Conservation (phyloP, 35 echinoderm and acorn worm species). For the Ophioderma brevispina region DNA sequence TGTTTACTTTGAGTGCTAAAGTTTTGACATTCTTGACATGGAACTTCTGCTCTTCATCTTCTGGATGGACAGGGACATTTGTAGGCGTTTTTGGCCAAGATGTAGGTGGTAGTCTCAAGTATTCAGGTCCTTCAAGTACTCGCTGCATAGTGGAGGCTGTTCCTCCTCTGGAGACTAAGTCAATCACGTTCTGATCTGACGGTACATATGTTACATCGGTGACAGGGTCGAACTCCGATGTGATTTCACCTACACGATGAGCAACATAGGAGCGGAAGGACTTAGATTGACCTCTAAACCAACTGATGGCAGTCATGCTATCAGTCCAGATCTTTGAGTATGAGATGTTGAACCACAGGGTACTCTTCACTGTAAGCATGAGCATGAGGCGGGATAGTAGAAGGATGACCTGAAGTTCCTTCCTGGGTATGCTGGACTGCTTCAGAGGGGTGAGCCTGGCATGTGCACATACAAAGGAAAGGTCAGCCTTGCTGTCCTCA, state of each 20-base stretch:
- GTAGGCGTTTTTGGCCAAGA: constrained; percentile 62
- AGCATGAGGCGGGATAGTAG: constrained; percentile 43
- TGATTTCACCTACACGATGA: constrained; percentile 71
- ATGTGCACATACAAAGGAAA: constrained; percentile 35
- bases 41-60: constrained; percentile 42
- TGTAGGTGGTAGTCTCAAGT: background rate
- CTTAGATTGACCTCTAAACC: constrained; percentile 52
- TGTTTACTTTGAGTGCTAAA: constrained; percentile 20
- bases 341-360: constrained; percentile 39
- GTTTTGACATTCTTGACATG: constrained; percentile 17
- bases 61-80: constrained; percentile 33
- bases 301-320: constrained; percentile 46
- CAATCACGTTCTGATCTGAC: constrained; percentile 66
- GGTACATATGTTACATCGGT: constrained; percentile 49
- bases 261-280: constrained; percentile 68
- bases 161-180: constrained; percentile 80
- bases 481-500: constrained; percentile 1
- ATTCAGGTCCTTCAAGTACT: constrained; percentile 23
- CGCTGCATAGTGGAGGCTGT: background rate
- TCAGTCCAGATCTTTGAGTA: constrained; percentile 55
- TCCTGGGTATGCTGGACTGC: constrained; percentile 39
- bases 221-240: constrained; percentile 66
- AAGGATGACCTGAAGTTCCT: constrained; percentile 23
- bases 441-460: constrained; percentile 47
- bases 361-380: constrained; percentile 36